Conservation (phyloP, 2,113 vertebrate genomes). For the Pachycephala philippinensis region DNA sequence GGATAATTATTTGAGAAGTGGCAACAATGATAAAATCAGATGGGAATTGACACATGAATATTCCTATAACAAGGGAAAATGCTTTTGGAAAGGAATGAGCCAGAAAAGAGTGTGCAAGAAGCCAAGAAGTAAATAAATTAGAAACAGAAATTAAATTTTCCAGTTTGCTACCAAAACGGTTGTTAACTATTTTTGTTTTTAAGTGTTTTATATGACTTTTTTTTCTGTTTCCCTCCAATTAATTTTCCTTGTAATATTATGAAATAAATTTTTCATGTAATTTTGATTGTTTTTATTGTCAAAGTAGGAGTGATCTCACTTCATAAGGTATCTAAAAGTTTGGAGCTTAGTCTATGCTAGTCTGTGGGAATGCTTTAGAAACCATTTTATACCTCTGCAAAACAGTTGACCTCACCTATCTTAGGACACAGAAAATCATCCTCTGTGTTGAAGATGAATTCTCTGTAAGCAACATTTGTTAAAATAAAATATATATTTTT, state of each 20-base stretch:
- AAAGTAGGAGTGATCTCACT: not conserved
- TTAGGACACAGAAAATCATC: not conserved
- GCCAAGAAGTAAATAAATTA: not conserved
- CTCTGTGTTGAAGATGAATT: not conserved
- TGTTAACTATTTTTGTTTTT: not conserved
- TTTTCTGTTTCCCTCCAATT: not conserved
- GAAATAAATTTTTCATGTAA: rapidly evolving
- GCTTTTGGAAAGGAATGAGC: not conserved
- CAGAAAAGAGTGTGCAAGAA: not conserved
- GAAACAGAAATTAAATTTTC: not conserved
- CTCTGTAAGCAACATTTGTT: not conserved
- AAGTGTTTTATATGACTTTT: not conserved
- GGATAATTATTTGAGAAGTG: not conserved
- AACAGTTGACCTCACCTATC: not conserved
- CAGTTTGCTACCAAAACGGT: not conserved
- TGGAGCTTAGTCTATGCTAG: not conserved
- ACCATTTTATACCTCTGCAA: not conserved
- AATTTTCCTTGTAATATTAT: not conserved
- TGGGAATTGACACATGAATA: not conserved
- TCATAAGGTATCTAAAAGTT: not conserved
- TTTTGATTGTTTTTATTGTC: not conserved
- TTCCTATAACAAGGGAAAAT: not conserved
- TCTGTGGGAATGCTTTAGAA: not conserved
- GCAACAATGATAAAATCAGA: not conserved
- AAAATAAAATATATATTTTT: not conserved